Percentiles rank a stretch among this genome's conserved stretches.
Conservation (phyloP, 92 coral and sea anemone genomes). For the Phenganax marumi region DNA sequence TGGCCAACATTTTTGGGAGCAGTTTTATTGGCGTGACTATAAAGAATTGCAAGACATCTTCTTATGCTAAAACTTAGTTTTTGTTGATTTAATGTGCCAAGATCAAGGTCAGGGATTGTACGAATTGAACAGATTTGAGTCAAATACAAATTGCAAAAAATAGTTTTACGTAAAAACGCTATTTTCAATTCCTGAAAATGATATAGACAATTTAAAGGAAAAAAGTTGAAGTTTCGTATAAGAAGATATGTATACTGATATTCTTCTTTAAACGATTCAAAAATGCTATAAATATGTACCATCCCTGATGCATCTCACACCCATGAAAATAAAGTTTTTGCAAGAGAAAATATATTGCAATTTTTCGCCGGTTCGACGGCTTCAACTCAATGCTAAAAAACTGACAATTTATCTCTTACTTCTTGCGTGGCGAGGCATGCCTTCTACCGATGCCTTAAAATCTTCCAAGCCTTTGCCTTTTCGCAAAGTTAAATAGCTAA, state of each 20-base stretch:
- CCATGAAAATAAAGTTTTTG: no score
- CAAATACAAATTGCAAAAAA: neutral
- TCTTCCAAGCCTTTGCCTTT: neutral
- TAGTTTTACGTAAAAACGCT: neutral
- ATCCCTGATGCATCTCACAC: no score
- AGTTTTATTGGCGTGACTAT: no score
- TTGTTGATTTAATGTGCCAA: conserved; percentile 10
- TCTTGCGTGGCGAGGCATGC: conserved; percentile 3
- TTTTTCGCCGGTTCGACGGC: neutral
- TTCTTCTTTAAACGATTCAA: no score
- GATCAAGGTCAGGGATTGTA: no score
- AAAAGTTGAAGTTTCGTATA: no score
- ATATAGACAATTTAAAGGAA: neutral
- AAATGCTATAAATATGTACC: no score
- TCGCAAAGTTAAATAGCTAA: neutral
- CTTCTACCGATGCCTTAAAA: neutral
- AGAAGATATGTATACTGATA: no score
- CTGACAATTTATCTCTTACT: conserved; percentile 13
- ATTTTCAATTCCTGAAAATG: neutral
- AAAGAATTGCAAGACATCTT: no score
- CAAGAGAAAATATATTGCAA: neutral
- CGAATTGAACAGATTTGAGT: no score
- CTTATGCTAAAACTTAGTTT: neutral
- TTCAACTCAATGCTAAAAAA: neutral
- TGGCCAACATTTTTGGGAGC: no score